Conservation (phyloP, 2,113 vertebrate genomes). For the Verasper variegatus region DNA sequence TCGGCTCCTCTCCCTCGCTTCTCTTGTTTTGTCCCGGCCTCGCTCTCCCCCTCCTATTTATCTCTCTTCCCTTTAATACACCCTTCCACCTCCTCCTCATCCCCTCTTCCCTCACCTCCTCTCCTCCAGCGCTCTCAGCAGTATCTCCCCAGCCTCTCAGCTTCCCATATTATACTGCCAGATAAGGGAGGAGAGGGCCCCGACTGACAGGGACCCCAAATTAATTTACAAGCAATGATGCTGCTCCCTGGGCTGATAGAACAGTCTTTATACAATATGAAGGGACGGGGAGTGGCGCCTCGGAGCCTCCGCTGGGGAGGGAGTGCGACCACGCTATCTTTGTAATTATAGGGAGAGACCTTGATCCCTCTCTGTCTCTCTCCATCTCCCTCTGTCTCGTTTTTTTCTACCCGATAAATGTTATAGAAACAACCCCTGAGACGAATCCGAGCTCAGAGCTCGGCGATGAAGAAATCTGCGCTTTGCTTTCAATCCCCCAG, state of each 20-base stretch:
- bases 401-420: slow-evolving; percentile 44
- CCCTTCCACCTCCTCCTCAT: slow-evolving; percentile 13
- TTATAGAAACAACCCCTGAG: slow-evolving; percentile 41
- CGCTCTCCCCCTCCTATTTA: slow-evolving; percentile 58
- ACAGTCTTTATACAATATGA: slow-evolving; percentile 79
- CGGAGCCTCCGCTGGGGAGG: slow-evolving; percentile 58
- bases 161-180: slow-evolving; percentile 72
- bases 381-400: slow-evolving; percentile 51
- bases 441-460: slow-evolving; percentile 29
- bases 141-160: slow-evolving; percentile 75
- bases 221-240: slow-evolving; percentile 82
- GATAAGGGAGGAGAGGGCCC: slow-evolving; percentile 75
- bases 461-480: slow-evolving; percentile 67
- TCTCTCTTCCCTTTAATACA: slow-evolving; percentile 57
- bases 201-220: slow-evolving; percentile 78
- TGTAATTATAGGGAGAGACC: slow-evolving; percentile 77
- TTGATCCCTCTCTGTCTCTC: slow-evolving; percentile 59
- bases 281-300: slow-evolving; percentile 72
- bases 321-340: slow-evolving; percentile 66
- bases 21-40: slow-evolving; percentile 58
- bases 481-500: slow-evolving; percentile 14
- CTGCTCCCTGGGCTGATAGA: slow-evolving; percentile 72
- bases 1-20: slow-evolving; percentile 61
- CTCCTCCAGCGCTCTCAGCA: slow-evolving; percentile 62
- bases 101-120: slow-evolving; percentile 2